Conservation (phyloP, 1,140 invertebrate species). For the Formica exsecta region DNA sequence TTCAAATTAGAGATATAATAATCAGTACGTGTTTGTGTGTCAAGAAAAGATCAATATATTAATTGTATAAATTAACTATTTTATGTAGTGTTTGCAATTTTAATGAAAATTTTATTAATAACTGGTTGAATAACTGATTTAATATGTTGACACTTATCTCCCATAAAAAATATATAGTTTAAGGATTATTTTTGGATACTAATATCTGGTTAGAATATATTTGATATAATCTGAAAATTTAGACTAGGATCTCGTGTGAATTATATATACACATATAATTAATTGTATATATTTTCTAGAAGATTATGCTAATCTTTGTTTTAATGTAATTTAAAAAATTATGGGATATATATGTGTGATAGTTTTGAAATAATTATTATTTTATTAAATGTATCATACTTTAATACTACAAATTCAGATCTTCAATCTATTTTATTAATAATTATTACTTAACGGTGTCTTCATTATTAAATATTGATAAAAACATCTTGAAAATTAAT, state of each 20-base stretch:
- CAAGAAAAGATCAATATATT: neutral
- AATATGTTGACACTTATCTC: neutral
- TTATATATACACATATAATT: conserved; percentile 23
- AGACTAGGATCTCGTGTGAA: neutral
- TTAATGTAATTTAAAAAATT: neutral
- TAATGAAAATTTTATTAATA: conserved; percentile 2
- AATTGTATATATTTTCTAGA: neutral
- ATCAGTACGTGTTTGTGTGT: neutral
- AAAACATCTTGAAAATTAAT: conserved; percentile 51
- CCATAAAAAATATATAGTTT: neutral
- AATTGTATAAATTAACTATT: conserved; percentile 8
- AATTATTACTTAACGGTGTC: conserved; percentile 30
- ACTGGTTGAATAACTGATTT: conserved; percentile 12
- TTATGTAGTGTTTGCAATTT: neutral
- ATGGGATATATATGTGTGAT: neutral
- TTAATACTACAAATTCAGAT: conserved; percentile 58
- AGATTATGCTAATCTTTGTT: neutral
- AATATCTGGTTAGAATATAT: neutral
- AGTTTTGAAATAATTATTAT: conserved; percentile 46
- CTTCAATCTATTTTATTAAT: conserved; percentile 65
- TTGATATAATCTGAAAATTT: neutral
- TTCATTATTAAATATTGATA: conserved; percentile 46
- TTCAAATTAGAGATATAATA: conserved; percentile 4
- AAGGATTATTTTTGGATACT: conserved; percentile 4
- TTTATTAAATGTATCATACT: conserved; percentile 41